Base-by-base conservation (phyloP, 2,113 vertebrate genomes). In the Taurulus bubalis region DNA sequence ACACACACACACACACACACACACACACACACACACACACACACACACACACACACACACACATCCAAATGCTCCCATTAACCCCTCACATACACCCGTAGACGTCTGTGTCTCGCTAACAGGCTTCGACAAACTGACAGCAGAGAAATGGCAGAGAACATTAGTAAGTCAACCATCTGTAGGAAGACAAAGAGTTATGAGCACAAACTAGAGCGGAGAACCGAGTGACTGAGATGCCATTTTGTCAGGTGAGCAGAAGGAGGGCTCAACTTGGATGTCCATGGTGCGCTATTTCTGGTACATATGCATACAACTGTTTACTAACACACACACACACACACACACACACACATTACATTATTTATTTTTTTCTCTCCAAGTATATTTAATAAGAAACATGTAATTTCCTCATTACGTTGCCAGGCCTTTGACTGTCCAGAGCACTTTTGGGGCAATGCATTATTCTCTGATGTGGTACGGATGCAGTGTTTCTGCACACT, bases 51-150 rank as follows among this genome's bases (percentile, higher is more conserved):
- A 16, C 51, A 53, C 51, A 53, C 51, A n/a, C 51, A 8, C 20
- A 22, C 16, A 8, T 65, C 64, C 60, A 63, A 49, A 62, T 66
- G 77, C 63, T 53, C 36, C 64, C 18, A 69, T 28, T 55, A 70
- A 59, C 30, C 20, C 63, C 28, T 77, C 63, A 55, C 49, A 66
- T 45, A 55, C 78, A 83, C 59, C 70, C 53, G 34, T n/a, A 63
- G 56, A 83, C 74, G 74, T 45, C 59, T 70, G 42, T 74, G 66
- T 73, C 49, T 62, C n/a, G 51, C 34, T 71, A 77, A 71, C 68
- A 78, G 77, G 70, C 40, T 58, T 16, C 55, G 59, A 72, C 53
- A 79, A 79, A 80, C 59, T 36, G 71, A 24, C 55, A 74, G 28
- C 36, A 85, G 15, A 73, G 38, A 79, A 63, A 2, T 4, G 30